These are phyloP conservation scores for Phylloscopus trochiloides DNA, from an alignment of 2,113 vertebrate species.

Conservation along the genomic window DNA sequence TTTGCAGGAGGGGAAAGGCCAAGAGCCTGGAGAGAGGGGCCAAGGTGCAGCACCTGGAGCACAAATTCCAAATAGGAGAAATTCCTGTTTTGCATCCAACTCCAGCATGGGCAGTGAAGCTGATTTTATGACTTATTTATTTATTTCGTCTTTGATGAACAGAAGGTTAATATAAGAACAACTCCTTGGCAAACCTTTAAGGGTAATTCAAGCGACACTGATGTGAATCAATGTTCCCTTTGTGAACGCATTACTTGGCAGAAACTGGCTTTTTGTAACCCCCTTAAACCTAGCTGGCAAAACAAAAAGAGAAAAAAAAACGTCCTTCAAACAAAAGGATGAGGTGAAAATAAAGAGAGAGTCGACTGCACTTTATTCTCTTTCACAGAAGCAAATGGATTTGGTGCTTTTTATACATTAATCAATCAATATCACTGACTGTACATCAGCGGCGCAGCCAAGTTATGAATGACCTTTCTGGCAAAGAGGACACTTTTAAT, in stretches of 20 bases:
- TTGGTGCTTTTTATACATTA: conserved; percentile 99
- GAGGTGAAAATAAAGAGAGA: conserved; percentile 94
- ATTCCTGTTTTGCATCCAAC: conserved; percentile 49
- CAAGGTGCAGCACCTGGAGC: background rate
- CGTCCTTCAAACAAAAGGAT: conserved; percentile 93
- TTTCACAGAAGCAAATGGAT: conserved; percentile 99
- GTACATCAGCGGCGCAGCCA: conserved; percentile 94
- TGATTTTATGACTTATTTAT: conserved; percentile 74
- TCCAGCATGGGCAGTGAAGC: background rate
- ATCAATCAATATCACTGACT: conserved; percentile 99
- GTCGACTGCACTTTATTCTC: conserved; percentile 88
- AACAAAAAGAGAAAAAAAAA: conserved; percentile 78
- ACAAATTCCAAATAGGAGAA: background rate
- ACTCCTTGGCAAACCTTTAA: conserved; percentile 90
- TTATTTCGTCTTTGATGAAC: conserved; percentile 68
- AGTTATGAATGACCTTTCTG: conserved; percentile 99
- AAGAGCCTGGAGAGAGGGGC: background rate
- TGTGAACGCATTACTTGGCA: conserved; percentile 95
- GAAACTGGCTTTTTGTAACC: conserved; percentile 92
- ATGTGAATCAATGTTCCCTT: conserved; percentile 95
- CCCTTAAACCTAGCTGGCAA: conserved; percentile 90
- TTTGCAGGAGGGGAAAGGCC: background rate
- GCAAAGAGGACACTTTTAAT: conserved; percentile 97
- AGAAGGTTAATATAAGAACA: conserved; percentile 90
- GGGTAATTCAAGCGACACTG: conserved; percentile 95